These are phyloP conservation scores for Teleiodes luculella DNA, from an alignment of 2,888 invertebrate genomes.

Conservation along the genomic window DNA sequence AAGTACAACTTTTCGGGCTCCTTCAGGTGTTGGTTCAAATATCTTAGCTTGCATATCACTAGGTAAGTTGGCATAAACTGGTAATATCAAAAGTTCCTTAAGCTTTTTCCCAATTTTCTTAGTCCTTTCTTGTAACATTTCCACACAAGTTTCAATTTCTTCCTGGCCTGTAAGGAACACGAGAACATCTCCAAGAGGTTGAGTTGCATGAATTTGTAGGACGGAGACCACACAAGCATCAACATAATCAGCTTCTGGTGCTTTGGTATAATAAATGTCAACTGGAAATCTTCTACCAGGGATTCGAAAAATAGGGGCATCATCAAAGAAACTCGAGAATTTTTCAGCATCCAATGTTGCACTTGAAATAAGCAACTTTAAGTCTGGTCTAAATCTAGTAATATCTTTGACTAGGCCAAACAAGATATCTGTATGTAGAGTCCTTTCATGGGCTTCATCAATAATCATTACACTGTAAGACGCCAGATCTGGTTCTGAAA, in stretches of 20 bases:
- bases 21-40: conserved; percentile 97
- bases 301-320: conserved; percentile 98
- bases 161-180: conserved; percentile 97
- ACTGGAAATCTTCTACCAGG: conserved; percentile 99
- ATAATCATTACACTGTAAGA: conserved; percentile 99
- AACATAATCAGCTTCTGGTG: conserved; percentile 99
- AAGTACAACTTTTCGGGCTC: conserved; percentile 96
- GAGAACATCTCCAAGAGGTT: conserved; percentile 96
- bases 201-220: conserved; percentile 98
- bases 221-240: conserved; percentile 99
- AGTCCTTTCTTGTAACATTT: conserved; percentile 92
- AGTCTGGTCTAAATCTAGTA: conserved; percentile 92
- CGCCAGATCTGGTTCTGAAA: conserved; percentile 97
- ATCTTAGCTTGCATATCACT: conserved; percentile 99
- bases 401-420: conserved; percentile 99
- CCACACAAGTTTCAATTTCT: conserved; percentile 94
- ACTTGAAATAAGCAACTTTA: conserved; percentile 97
- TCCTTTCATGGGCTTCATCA: conserved; percentile 99
- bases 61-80: conserved; percentile 98
- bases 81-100: conserved; percentile 93
- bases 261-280: conserved; percentile 99
- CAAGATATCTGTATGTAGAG: conserved; percentile 97
- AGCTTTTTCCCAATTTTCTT: conserved; percentile 95
- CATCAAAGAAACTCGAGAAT: conserved; percentile 98
- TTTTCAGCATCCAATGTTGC: conserved; percentile 99